Conservation (phyloP, 2,888 invertebrate genomes). For the Epiblema foenella region DNA sequence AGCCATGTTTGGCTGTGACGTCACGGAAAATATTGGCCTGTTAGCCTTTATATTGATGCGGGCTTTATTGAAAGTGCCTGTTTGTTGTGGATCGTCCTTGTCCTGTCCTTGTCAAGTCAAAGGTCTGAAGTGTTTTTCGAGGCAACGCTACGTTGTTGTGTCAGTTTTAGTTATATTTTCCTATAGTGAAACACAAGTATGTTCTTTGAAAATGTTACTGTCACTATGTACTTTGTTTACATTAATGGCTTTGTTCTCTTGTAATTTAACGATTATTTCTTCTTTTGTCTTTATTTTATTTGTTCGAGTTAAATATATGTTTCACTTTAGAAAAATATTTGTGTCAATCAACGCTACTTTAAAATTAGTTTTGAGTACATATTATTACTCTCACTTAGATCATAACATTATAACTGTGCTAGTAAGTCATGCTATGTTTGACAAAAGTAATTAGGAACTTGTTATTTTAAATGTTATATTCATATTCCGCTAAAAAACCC, state of each 20-base stretch:
- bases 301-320: background rate
- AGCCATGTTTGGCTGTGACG: conserved; percentile 49
- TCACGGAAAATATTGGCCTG: conserved; percentile 50
- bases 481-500: no score
- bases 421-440: no score
- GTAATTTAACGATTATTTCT: background rate
- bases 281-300: background rate
- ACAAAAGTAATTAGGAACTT: no score
- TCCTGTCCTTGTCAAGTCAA: conserved; percentile 22
- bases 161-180: conserved; percentile 7
- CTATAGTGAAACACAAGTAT: background rate
- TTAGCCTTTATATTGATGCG: conserved; percentile 47
- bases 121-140: conserved; percentile 27
- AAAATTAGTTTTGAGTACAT: no score
- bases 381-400: no score
- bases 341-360: no score
- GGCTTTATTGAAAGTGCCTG: conserved; percentile 46
- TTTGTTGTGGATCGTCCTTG: conserved; percentile 39
- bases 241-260: background rate
- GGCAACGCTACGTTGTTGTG: background rate
- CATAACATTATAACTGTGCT: no score
- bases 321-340: no score
- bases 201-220: background rate
- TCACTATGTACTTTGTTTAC: background rate
- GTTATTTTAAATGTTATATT: no score